A percentile compares a stretch with the other conserved stretches of the same genome.
Conservation (phyloP, 37 sponge, comb jelly and placozoan species). For the Hexactinellida sp. region DNA sequence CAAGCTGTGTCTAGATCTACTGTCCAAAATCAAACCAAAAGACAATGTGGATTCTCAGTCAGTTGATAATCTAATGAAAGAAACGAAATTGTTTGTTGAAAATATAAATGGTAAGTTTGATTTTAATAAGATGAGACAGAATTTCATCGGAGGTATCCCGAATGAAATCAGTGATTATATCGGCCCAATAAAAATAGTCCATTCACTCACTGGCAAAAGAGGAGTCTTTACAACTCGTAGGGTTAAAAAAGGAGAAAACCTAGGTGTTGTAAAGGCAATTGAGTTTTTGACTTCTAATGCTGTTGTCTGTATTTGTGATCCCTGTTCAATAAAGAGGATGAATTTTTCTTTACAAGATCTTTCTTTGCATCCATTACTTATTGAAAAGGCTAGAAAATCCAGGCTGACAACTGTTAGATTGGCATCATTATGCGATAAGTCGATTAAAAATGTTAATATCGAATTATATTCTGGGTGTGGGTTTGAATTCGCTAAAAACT, state of each 20-base stretch:
- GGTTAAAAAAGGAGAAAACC: neutral
- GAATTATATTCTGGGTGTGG: neutral
- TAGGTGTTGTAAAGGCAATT: neutral
- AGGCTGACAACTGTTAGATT: neutral
- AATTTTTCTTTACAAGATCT: neutral
- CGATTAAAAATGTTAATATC: neutral
- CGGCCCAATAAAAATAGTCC: neutral
- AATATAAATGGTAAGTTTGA: neutral
- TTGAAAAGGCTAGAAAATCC: neutral
- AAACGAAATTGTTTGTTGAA: neutral
- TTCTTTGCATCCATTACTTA: neutral
- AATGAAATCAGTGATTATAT: neutral
- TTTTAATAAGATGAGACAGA: neutral
- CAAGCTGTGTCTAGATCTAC: neutral
- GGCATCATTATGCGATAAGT: neutral
- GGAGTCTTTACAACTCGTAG: neutral
- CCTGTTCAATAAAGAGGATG: neutral
- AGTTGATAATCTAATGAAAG: neutral
- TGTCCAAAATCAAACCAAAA: neutral
- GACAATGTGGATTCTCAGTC: neutral
- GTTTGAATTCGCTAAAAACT: neutral
- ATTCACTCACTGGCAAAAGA: neutral
- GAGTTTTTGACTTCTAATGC: neutral
- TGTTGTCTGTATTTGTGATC: neutral
- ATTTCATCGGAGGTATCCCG: neutral